Evolutionary conservation across 2,888 invertebrate genomes (phyloP).

Genomic region (Cheilosia variabilis): DNA sequence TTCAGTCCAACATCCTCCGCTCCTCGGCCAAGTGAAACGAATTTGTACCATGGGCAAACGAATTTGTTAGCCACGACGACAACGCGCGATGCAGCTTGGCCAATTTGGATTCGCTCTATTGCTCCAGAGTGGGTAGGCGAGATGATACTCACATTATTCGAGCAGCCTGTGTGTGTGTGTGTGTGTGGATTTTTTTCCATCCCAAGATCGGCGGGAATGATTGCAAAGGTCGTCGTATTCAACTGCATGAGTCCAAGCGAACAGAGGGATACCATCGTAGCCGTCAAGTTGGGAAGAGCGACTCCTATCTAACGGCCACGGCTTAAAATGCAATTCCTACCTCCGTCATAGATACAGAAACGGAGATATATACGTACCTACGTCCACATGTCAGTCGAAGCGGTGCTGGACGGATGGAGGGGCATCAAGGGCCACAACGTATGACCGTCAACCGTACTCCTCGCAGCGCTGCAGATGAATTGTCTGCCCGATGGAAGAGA

Average conservation of each 20-base stretch:
- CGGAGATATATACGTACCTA: not conserved
- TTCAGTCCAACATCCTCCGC: not conserved
- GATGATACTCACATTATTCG: conserved; percentile 11
- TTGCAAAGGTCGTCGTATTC: conserved; percentile 66
- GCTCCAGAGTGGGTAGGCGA: conserved; percentile 49
- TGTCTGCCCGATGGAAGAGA: conserved; percentile 28
- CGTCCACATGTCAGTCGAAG: conserved; percentile 43
- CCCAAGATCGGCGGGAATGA: conserved; percentile 55
- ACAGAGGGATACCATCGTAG: conserved; percentile 45
- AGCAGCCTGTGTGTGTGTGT: not conserved
- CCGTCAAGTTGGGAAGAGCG: conserved; percentile 67
- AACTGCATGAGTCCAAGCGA: conserved; percentile 11
- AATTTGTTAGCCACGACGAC: conserved; percentile 64
- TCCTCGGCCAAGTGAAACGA: conserved; percentile 8
- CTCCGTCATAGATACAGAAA: conserved; percentile 35
- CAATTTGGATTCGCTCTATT: conserved; percentile 57
- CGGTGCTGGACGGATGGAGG: not conserved
- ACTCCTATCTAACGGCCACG: conserved; percentile 72
- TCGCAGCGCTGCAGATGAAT: conserved; percentile 20
- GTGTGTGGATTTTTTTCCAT: not conserved
- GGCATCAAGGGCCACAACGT: conserved; percentile 41
- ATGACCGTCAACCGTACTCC: conserved; percentile 52
- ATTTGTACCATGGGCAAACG: conserved; percentile 50
- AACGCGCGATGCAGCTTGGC: conserved; percentile 15
- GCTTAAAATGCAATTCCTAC: conserved; percentile 69